Evolutionary conservation across 2,888 invertebrate genomes (phyloP), one percentile per base, ranked within the genome.

Genomic region (Scaptomyza tumidula): DNA sequence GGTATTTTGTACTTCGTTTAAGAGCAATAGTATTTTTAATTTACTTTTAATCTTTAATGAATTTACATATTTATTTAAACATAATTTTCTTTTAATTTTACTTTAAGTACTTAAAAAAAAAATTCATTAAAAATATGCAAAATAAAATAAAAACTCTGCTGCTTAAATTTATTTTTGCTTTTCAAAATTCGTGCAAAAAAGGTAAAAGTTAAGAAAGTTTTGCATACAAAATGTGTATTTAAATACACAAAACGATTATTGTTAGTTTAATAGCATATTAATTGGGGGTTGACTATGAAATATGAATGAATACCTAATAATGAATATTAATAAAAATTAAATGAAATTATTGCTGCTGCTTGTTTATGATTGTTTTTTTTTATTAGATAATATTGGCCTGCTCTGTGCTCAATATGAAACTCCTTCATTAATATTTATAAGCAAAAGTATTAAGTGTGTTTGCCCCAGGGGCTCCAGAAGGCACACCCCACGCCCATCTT

Each of bases 351-450:
- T 54, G 45, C 48, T 60, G 56, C 43, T 31, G 61, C 6, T 19
- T 16, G 27, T 27, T 43, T 33, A 44, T 76, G 77, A 66, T 62
- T 61, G 59, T n/a, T n/a, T n/a, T n/a, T n/a, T n/a, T n/a, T n/a
- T n/a, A 75, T 76, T 75, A 76, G 62, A 75, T 76, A 60, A 67
- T 60, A 50, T 14, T 72, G 57, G 24, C 3, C 24, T 74, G 75
- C 72, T 44, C 69, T 24, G 4, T 74, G 75, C 75, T 44, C 69
- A 72, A 71, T 44, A 54, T 57, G 50, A 68, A 60, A 58, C 50
- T 48, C 27, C 33, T 63, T 75, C 68, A 75, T 75, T 68, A 77
- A 75, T 68, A 75, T 75, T 75, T 60, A 72, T 77, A 57, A 13
- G 13, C 11, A 13, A 9, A 33, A 10, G 33, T 33, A 11, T 62